Evolutionary conservation across 2,797 vertebrate species (phyloP), one percentile per base, ranked within the genome.

Genomic region (Brachyrhaphis roseni): DNA sequence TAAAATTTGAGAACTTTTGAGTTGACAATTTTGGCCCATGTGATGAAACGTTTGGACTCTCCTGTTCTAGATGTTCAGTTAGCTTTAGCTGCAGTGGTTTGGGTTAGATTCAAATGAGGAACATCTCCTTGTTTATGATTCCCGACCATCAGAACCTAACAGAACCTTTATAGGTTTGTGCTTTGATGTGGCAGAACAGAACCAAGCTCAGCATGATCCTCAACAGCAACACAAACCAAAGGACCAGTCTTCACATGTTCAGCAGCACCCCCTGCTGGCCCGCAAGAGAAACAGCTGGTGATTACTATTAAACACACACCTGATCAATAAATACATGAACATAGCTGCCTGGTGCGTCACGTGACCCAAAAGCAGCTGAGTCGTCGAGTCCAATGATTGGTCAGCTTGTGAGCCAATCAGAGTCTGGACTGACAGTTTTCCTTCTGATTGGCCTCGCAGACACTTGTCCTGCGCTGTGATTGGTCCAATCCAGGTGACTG

Each of bases 251-350:
- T 57, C 13, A 57, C 36, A 43, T 59, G 39, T 31, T 43, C 31
- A 55, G 47, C 36, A 72, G 68, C 13, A 3, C 34, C 45, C 41
- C 62, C 64, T 15, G 31, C 36, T 72, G 74, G 66, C 49, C 47
- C 34, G 49, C 20, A 12, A 36, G 3, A 51, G 39, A 23, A 71
- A 53, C 76, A 73, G 82, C 77, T 85, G 82, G 77, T 86, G 77
- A 80, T 85, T 45, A 79, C 10, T 62, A 51, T 46, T n/a, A 64
- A 28, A 68, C 20, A 78, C 41, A 81, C 0, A 59, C 64, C n/a
- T 53, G 1, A 74, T 75, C 66, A 64, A 68, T 41, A 28, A 15
- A 74, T 11, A 57, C 11, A 68, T 6, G 43, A 70, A 45, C 62
- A 68, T 70, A 39, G 72, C 80, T 78, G 45, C 76, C 57, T 71